These are phyloP conservation scores for Charaxes varanes DNA, from an alignment of 1,140 invertebrate species.

Conservation along the genomic window DNA sequence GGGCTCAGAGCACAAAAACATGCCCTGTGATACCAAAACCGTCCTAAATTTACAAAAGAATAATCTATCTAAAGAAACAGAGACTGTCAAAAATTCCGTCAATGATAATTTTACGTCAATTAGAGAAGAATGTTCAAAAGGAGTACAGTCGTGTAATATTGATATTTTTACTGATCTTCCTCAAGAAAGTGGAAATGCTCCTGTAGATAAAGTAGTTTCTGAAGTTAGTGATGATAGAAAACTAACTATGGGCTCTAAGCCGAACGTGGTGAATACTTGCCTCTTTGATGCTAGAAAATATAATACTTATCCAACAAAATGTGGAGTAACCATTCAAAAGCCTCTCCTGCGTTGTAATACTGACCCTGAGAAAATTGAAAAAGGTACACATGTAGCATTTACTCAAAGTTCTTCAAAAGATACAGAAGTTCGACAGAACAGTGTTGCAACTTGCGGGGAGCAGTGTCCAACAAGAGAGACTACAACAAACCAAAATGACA, in stretches of 20 bases:
- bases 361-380: slow-evolving; percentile 31
- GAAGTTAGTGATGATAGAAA: neutral
- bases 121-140: slow-evolving; percentile 46
- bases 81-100: slow-evolving; percentile 23
- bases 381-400: slow-evolving; percentile 14
- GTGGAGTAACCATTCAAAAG: slow-evolving; percentile 25
- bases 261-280: slow-evolving; percentile 16
- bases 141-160: slow-evolving; percentile 31
- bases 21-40: neutral
- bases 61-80: slow-evolving; percentile 17
- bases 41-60: neutral
- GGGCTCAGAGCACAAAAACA: slow-evolving; percentile 19
- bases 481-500: slow-evolving; percentile 1
- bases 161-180: slow-evolving; percentile 22
- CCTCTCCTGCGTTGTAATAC: slow-evolving; percentile 41
- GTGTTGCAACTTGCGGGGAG: neutral
- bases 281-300: slow-evolving; percentile 17
- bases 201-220: neutral
- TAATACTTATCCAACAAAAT: slow-evolving; percentile 45
- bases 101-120: slow-evolving; percentile 36
- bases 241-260: neutral
- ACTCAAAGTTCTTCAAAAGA: slow-evolving; percentile 14
- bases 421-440: slow-evolving; percentile 1
- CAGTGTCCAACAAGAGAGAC: slow-evolving; percentile 4
- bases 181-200: slow-evolving; percentile 8